Evolutionary conservation across 1,140 invertebrate species (phyloP).

Genomic region (Drosophila athabasca): DNA sequence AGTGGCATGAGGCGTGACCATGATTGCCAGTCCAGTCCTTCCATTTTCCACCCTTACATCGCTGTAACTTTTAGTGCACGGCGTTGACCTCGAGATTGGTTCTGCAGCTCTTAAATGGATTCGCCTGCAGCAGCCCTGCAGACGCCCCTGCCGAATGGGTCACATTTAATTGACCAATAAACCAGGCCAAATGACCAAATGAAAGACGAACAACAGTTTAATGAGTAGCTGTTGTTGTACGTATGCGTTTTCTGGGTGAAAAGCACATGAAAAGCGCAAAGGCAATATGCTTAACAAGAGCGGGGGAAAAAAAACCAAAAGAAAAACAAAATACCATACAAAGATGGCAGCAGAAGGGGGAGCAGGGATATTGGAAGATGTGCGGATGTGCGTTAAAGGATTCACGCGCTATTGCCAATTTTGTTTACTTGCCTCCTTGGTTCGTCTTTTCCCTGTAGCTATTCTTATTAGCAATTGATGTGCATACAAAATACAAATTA

Average conservation of each 20-base stretch:
- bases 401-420: not conserved
- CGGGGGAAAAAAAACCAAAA: too few relatives aligned
- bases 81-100: conserved; percentile 43
- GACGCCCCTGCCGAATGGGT: conserved; percentile 6
- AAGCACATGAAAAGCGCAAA: not conserved
- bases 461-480: conserved; percentile 50
- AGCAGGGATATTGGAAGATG: too few relatives aligned
- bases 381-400: not conserved
- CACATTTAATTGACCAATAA: conserved; percentile 50
- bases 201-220: conserved; percentile 16
- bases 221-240: conserved; percentile 16
- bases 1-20: conserved; percentile 23
- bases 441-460: not conserved
- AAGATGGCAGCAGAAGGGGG: too few relatives aligned
- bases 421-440: too few relatives aligned
- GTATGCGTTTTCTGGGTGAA: not conserved
- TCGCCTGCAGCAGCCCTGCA: conserved; percentile 15
- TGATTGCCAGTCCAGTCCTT: not conserved
- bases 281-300: too few relatives aligned
- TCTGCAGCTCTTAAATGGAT: conserved; percentile 38
- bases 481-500: conserved; percentile 60
- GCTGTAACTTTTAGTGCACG: conserved; percentile 47
- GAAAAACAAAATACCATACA: not conserved
- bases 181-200: conserved; percentile 26
- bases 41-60: not conserved